These are phyloP conservation scores for Notoglanidium macrostoma DNA, from an alignment of 2,797 vertebrate genomes.

Conservation along the genomic window DNA sequence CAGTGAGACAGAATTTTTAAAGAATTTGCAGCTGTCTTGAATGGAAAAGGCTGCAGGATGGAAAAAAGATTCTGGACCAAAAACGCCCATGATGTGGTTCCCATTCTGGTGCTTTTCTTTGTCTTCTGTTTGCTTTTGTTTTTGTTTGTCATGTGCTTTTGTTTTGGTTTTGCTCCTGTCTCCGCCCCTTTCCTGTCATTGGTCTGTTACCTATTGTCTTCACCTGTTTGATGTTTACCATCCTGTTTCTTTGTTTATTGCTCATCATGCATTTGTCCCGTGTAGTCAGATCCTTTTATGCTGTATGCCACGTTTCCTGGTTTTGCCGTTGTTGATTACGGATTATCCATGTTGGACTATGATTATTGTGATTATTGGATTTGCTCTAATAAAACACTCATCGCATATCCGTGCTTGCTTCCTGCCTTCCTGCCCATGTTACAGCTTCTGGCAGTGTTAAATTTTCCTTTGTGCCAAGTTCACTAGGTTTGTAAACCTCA, in stretches of 20 bases:
- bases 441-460: not conserved
- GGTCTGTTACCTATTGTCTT: not conserved
- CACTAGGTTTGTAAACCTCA: not conserved
- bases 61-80: not conserved
- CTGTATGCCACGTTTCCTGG: not conserved
- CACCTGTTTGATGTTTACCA: not conserved
- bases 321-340: not conserved
- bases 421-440: not conserved
- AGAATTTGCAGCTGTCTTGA: not conserved
- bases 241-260: not conserved
- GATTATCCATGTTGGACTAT: not conserved
- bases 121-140: not conserved
- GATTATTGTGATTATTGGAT: not conserved
- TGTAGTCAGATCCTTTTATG: not conserved
- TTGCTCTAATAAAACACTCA: not conserved
- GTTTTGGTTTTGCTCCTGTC: not conserved
- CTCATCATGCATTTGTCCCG: not conserved
- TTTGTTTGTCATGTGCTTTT: not conserved
- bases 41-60: not conserved
- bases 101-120: not conserved
- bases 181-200: not conserved
- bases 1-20: not conserved
- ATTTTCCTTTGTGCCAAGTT: not conserved
- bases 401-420: not conserved
- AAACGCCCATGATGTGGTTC: not conserved